Evolutionary conservation across 2,797 vertebrate species (phyloP).

Genomic region (Sebastes jordani): DNA sequence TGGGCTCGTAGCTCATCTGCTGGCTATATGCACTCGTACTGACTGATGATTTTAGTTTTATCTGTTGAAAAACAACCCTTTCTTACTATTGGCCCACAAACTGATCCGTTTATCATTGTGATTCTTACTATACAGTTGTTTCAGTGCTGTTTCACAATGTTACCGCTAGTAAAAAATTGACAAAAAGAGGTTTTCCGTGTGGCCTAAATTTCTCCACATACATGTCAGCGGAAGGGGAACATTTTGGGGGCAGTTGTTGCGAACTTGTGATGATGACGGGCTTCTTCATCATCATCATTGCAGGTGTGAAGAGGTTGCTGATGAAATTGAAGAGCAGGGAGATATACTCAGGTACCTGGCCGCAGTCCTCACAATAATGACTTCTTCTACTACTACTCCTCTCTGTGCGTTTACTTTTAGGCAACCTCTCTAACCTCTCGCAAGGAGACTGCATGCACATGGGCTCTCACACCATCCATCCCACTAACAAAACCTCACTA

Average conservation of each 20-base stretch:
- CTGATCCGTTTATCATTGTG: not conserved
- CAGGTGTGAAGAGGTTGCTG: conserved; percentile 84
- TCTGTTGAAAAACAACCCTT: not conserved
- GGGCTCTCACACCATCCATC: conserved; percentile 60
- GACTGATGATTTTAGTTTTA: not conserved
- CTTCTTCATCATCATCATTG: conserved; percentile 71
- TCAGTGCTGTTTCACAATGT: not conserved
- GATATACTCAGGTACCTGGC: conserved; percentile 82
- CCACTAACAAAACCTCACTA: conserved; percentile 51
- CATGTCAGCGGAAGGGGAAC: conserved; percentile 19
- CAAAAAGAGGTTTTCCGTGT: not conserved
- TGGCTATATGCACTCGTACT: not conserved
- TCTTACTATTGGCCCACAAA: not conserved
- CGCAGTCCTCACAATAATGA: conserved; percentile 42
- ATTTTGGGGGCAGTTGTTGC: conserved; percentile 9
- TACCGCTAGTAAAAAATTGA: not conserved
- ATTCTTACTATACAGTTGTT: not conserved
- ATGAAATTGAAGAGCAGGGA: conserved; percentile 84
- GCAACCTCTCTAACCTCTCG: conserved; percentile 33
- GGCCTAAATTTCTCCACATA: not conserved
- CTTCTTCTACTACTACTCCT: conserved; percentile 15
- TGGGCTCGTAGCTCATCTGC: not conserved
- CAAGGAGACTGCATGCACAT: conserved; percentile 45
- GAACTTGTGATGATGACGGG: conserved; percentile 67
- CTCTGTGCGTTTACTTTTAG: conserved; percentile 29